These are phyloP conservation scores for Bombylius major DNA, from an alignment of 2,888 invertebrate species.

Conservation along the genomic window DNA sequence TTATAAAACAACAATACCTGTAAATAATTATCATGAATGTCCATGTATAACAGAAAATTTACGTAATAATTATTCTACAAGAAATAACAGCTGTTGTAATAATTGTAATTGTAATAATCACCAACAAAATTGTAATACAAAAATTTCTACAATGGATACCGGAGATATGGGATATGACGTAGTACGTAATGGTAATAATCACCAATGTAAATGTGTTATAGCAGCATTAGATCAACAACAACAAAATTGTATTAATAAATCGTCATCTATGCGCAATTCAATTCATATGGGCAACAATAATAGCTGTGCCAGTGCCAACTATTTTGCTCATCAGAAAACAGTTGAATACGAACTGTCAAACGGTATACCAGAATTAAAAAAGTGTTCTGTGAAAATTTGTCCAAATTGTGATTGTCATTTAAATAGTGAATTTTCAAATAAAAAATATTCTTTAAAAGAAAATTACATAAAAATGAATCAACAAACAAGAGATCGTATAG, in stretches of 20 bases:
- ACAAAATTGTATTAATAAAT: not conserved
- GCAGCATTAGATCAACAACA: not conserved
- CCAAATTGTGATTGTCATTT: not conserved
- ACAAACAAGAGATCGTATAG: conserved; percentile 25
- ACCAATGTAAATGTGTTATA: not conserved
- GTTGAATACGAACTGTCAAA: conserved; percentile 34
- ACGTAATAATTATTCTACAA: not conserved
- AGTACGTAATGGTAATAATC: not conserved
- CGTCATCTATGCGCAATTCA: no score
- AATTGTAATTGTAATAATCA: not conserved
- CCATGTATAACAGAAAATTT: not conserved
- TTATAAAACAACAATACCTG: conserved; percentile 32
- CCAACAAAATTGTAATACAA: not conserved
- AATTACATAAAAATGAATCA: not conserved
- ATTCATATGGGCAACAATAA: not conserved
- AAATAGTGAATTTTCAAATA: not conserved
- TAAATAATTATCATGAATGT: conserved; percentile 18
- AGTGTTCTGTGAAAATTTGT: not conserved
- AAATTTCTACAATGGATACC: not conserved
- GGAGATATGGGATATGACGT: not conserved
- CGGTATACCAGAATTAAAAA: conserved; percentile 22
- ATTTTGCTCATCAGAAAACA: conserved; percentile 18
- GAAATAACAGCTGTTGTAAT: not conserved
- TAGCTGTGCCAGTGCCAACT: not conserved
- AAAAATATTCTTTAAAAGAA: not conserved